Evolutionary conservation across 2,797 vertebrate species (phyloP).

Genomic region (Eulemur coronatus): DNA sequence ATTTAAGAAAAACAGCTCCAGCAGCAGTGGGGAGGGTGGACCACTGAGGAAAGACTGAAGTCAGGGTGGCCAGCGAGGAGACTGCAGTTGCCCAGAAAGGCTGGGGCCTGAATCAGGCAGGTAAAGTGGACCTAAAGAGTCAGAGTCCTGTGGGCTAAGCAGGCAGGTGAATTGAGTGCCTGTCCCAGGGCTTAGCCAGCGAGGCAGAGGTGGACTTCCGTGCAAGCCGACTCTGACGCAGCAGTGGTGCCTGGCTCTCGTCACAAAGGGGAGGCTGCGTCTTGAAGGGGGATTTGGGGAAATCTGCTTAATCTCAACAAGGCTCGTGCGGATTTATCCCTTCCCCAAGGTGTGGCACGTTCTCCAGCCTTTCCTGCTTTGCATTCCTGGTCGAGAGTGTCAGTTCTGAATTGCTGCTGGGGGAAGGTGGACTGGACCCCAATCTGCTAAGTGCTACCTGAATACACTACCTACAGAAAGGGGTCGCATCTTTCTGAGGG

Average conservation of each 20-base stretch:
- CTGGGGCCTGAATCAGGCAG: not conserved
- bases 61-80: not conserved
- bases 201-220: not conserved
- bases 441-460: not conserved
- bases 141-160: accelerated
- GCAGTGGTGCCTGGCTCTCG: not conserved
- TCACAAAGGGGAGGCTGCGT: accelerated
- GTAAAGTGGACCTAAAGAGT: not conserved
- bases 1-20: not conserved
- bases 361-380: not conserved
- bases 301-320: not conserved
- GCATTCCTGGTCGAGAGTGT: not conserved
- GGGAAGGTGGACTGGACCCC: not conserved
- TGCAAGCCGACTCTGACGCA: accelerated
- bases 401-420: not conserved
- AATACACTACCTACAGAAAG: not conserved
- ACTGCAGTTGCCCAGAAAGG: not conserved
- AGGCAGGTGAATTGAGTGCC: not conserved
- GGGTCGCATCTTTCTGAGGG: no score
- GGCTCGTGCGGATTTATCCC: accelerated
- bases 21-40: not conserved
- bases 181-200: not conserved
- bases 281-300: not conserved
- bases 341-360: not conserved
- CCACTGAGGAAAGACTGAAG: not conserved